Evolutionary conservation across 2,888 invertebrate genomes (phyloP), one percentile per base, ranked within the genome.

Genomic region (Eucriotettix oculatus): DNA sequence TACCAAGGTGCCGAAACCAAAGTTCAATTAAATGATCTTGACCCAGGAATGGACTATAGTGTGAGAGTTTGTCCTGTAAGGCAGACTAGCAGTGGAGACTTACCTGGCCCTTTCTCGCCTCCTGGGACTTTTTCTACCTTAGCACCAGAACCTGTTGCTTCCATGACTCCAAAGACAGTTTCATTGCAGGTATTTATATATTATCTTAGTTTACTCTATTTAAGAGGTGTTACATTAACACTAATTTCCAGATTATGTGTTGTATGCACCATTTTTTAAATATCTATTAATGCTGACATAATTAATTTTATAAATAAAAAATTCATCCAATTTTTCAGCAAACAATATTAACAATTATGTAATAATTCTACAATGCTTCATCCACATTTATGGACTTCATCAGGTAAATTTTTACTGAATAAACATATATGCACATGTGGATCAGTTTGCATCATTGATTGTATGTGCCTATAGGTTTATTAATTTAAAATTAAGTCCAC

Each of bases 11-110:
- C 75, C 62, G 84, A 81, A 66, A 76, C 80, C 61, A 79, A 78
- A 73, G 81, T 77, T 71, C 77, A 77, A 71, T 73, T 85, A 71
- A 77, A 80, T 74, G 82, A 84, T 70, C 78, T 92, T 70, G 84
- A 86, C 68, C 78, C 84, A 58, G 87, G 87, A 68, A 80, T 80
- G 60, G 86, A 87, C 71, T 91, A 91, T 75, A 75, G 76, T 68
- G 83, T 87, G 68, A 83, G 91, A 60, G 89, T 92, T 64, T 85
- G 86, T 74, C 85, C 86, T 42, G 81, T 90, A 68, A 81, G 92
- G 56, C 72, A 79, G 60, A 76, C 79, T 67, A 75, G 75, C 58
- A 79, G 80, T 52, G 76, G 75, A 54, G 79, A 80, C 67, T 77
- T 88, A 66, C 73, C 79, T 62, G 86, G 90, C 63, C 83, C 87